phyloP scores from a whole-genome alignment of 2,888 invertebrate genomes.

The Megalurothrips usitatus region DNA sequence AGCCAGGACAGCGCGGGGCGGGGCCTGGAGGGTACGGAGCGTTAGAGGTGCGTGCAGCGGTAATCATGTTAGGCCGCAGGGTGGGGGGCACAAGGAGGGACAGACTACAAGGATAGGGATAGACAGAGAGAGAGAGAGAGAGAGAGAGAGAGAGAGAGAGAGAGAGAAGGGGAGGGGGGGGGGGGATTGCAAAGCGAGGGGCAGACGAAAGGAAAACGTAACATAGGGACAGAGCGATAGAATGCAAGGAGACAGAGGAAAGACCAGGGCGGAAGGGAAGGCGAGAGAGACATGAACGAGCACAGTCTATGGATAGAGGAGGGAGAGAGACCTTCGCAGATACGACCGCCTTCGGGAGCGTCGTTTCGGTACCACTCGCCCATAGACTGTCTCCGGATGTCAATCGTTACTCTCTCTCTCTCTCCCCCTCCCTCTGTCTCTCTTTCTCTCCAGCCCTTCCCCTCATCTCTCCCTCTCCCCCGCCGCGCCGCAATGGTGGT shows the following conservation, averaged over 20 bases:
- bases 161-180: neutral
- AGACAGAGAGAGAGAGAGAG: too few species aligned
- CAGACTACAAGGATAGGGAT: too few species aligned
- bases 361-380: neutral
- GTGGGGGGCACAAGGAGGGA: too few species aligned
- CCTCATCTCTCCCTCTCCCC: neutral
- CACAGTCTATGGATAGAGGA: too few species aligned
- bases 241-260: neutral
- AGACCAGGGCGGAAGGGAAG: neutral
- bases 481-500: too few species aligned
- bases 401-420: neutral
- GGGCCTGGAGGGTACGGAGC: too few species aligned
- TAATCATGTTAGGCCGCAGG: too few species aligned
- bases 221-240: too few species aligned
- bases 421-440: neutral
- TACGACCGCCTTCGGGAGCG: neutral
- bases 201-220: too few species aligned
- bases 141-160: neutral
- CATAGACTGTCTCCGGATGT: too few species aligned
- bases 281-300: neutral
- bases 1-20: too few species aligned
- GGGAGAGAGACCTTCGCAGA: neutral
- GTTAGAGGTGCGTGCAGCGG: too few species aligned
- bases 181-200: neutral
- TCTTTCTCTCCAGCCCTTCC: neutral